Base-by-base conservation (phyloP, 2,888 invertebrate species). In the Deilephila elpenor region DNA sequence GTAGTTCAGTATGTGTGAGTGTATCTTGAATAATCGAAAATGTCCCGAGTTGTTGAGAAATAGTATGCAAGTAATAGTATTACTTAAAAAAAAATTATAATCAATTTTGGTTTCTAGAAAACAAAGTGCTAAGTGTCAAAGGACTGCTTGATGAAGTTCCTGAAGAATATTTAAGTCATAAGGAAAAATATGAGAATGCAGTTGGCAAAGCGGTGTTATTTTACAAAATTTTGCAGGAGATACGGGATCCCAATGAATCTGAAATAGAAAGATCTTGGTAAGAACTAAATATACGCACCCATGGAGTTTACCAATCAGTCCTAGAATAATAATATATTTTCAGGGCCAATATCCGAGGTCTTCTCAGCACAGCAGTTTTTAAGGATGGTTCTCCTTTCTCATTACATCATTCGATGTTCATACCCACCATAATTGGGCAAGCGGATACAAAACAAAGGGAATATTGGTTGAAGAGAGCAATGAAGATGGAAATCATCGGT, bases 341-440 rank as follows among this genome's bases (percentile, higher is more conserved):
- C 75, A 96, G 96, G 77, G 93, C 95, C 79, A 89, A 95, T 56
- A 89, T 96, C 78, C 96, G 96, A 20, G 96, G 96, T 29, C 91
- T 95, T 77, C 79, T 97, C 51, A 94, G 95, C 0, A 89, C 95
- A n/a, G 97, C 96, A 0, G 94, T 97, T 70, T 91, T 97, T 72
- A 96, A 96, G 86, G 97, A 97, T 84, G 96, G 96, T 71, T 96
- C 96, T 79, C 97, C 96, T 0, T 88, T 96, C 59, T 89, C 96
- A 19, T 93, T 99, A 0, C 99, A 99, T 86, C 96, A 96, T 85
- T 96, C 97, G 0, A 99, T 99, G 99, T 99, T 99, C 86, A 95
- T 98, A 70, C 98, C 98, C 0, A 96, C 98, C 0, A 93, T 99
- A 70, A 95, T 97, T 94, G 98, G 98, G 0, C 98, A 98, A 88